phyloP scores from a whole-genome alignment of 2,888 invertebrate genomes.

The Conistra vaccinii region DNA sequence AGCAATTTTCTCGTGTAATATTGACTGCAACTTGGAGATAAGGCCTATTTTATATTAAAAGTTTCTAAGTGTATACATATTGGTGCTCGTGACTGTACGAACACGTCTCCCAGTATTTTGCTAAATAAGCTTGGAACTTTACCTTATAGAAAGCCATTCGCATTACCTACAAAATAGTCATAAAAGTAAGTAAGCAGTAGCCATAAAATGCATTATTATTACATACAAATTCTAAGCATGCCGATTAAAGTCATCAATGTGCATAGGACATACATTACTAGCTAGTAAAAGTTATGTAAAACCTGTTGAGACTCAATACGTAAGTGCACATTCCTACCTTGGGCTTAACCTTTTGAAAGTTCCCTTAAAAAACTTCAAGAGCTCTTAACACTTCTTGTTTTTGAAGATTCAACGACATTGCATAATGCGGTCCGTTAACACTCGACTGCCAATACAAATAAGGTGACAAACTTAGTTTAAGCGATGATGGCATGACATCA shows the following conservation, averaged over 20 bases:
- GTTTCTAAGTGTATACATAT: too few relatives aligned
- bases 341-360: conserved; percentile 30
- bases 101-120: conserved; percentile 6
- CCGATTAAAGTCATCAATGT: conserved; percentile 28
- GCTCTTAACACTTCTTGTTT: conserved; percentile 23
- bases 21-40: too few relatives aligned
- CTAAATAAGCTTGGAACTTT: conserved; percentile 35
- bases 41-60: too few relatives aligned
- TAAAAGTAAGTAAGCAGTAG: conserved; percentile 18
- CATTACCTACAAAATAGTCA: conserved; percentile 12
- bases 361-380: conserved; percentile 44
- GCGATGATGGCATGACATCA: conserved; percentile 7
- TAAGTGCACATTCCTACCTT: conserved; percentile 38
- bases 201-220: conserved; percentile 19
- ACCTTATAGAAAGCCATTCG: conserved; percentile 21
- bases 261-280: conserved; percentile 14
- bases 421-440: conserved; percentile 61
- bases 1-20: too few relatives aligned
- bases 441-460: conserved; percentile 66
- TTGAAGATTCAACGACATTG: conserved; percentile 41
- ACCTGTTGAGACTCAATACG: neutral
- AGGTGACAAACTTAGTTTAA: conserved; percentile 37
- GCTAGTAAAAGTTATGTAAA: conserved; percentile 51
- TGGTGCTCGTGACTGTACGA: too few relatives aligned
- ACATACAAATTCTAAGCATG: conserved; percentile 22